Conservation (phyloP, 2,113 vertebrate genomes). For the Tragelaphus scriptus region DNA sequence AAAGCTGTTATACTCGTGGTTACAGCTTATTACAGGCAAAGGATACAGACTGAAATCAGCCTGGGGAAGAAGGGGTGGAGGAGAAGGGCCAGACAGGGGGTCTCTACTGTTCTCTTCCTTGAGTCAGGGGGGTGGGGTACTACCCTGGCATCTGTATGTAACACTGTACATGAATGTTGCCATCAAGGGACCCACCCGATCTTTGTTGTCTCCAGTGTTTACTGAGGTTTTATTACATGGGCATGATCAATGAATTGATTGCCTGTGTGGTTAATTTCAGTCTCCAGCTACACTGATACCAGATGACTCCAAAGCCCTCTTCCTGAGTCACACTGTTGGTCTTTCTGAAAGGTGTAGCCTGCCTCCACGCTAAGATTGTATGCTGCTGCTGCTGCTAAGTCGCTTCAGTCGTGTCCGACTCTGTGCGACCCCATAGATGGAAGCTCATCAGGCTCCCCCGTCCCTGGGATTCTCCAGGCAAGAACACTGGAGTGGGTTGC, state of each 20-base stretch:
- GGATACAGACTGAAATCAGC: background rate
- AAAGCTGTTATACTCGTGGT: background rate
- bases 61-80: background rate
- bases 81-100: background rate
- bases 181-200: background rate
- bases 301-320: background rate
- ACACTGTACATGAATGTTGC: accelerated
- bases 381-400: too few species aligned
- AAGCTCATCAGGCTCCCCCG: too few species aligned
- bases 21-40: background rate
- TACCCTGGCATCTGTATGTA: background rate
- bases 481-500: too few species aligned
- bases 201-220: background rate
- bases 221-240: background rate
- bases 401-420: too few species aligned
- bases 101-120: background rate
- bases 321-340: background rate
- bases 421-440: too few species aligned
- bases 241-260: background rate
- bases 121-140: background rate
- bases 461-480: too few species aligned
- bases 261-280: background rate
- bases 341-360: background rate
- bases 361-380: background rate
- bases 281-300: background rate